Evolutionary conservation across 2,888 invertebrate genomes (phyloP), one percentile per base, ranked within the genome.

Genomic region (Athalia cordata): DNA sequence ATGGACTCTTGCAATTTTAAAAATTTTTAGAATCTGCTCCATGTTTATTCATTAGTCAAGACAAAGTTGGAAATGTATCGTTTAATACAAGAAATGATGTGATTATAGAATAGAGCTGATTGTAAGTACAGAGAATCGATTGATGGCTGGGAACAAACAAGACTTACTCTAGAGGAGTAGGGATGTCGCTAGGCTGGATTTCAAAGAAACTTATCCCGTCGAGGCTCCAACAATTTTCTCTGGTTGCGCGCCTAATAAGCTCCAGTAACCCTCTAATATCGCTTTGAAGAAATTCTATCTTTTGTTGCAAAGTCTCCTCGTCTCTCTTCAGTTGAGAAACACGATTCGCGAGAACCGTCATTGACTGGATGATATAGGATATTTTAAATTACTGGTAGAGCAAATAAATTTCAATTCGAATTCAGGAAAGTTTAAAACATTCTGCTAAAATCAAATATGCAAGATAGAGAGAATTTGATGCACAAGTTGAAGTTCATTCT

Each of bases 241-340:
- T 91, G 0, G 91, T 86, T 59, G 92, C 91, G 4, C 93, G 88
- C 9, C 92, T 90, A 84, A 93, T 89, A 82, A 93, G 90, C 85
- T 93, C 92, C 68, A 93, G 85, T 77, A 93, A 90, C 8, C 92
- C 92, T 64, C 91, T 91, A 78, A 92, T 89, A 87, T 93, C 93
- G 0, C 90, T 90, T 85, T 92, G 91, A 82, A 92, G 91, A 82
- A 90, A 90, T 80, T 90, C 88, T 78, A 92, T 88, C 65, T 90
- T 91, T 64, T 90, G 88, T 66, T 91, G 91, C 85, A 92, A 86
- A 80, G 87, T 87, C 74, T 86, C 81, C 64, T 88, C 86, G n/a
- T 85, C 85, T 9, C 81, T 80, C 67, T 87, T 84, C 62, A 90
- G 81, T 61, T 83, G 78, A 68, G 77, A 81, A 11, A 89, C 80